Evolutionary conservation across 35 echinoderm and acorn worm genomes (phyloP), one percentile per base, ranked within the genome.

Genomic region (Lytechinus pictus): DNA sequence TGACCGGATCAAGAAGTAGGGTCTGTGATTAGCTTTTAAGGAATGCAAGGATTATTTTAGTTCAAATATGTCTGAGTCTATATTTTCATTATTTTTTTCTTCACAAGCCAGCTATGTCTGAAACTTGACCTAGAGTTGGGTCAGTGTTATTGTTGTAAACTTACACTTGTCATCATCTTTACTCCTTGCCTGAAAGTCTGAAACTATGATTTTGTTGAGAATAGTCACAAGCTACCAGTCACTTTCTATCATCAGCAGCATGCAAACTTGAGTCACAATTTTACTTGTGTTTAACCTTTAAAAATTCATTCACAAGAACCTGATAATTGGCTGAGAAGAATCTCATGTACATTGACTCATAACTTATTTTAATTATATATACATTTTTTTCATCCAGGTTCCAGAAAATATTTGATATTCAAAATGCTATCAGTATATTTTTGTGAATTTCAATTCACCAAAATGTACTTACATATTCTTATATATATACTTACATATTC

Each of bases 71-170:
- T 79, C 66, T 79, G 66, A 24, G 66, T 79, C 66, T 79, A 79
- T 79, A 24, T n/a, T 24, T 79, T 79, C 2, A 79, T 79, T 24
- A 16, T 79, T 79, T 79, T 24, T 5, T 24, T 79, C n/a, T 79
- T 2, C n/a, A 24, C 66, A 7, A 6, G 66, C 66, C 14, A 79
- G 66, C 66, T 24, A n/a, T 79, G 66, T 79, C 66, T 79, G 66
- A 79, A 79, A 79, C 66, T 79, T 79, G 66, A 79, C 66, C 66
- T 8, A 79, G 66, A 79, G 66, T 79, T 79, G n/a, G 66, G 66
- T 79, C 66, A 79, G 66, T 19, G 19, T 79, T 79, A 79, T 79
- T 79, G 66, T 79, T 7, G 16, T 79, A 79, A 79, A 79, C 66
- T n/a, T 24, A n/a, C 66, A 16, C 33, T 44, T 44, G 33, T 44